Conservation (phyloP, 2,888 invertebrate species). For the Melieria crassipennis region DNA sequence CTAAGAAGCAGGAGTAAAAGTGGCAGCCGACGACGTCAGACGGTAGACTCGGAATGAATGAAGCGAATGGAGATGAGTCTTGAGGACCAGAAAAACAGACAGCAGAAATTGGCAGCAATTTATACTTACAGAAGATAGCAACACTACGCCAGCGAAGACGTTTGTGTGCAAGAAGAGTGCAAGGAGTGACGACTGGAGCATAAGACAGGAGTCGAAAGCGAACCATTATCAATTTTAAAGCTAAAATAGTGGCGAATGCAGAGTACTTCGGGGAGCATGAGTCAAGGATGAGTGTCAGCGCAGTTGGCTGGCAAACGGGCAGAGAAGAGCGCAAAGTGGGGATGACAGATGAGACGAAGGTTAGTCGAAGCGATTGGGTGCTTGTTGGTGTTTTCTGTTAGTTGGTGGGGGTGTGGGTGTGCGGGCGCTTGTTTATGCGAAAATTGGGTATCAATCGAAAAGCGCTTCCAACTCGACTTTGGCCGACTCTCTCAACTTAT, state of each 20-base stretch:
- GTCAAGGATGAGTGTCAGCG: neutral
- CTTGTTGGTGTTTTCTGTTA: neutral
- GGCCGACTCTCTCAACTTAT: constrained; percentile 16
- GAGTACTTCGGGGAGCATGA: constrained; percentile 3
- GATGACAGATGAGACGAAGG: neutral
- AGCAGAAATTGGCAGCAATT: constrained; percentile 34
- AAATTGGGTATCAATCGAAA: constrained; percentile 36
- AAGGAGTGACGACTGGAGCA: neutral
- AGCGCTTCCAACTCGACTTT: neutral
- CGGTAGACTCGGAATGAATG: neutral
- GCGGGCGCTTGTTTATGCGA: constrained; percentile 11
- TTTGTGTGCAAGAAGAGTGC: neutral
- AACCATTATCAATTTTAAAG: constrained; percentile 14
- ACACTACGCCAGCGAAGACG: neutral
- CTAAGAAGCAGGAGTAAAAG: no score
- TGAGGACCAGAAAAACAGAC: constrained; percentile 1
- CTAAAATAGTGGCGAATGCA: constrained; percentile 12
- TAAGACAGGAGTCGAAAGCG: neutral
- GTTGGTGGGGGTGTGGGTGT: neutral
- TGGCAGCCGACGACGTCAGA: neutral
- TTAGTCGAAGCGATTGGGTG: neutral
- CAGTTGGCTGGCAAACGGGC: neutral
- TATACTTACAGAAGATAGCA: neutral
- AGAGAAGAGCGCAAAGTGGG: no score
- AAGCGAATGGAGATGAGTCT: neutral